Conservation (phyloP, 2,888 invertebrate species). For the Aspidiotus rigidus region DNA sequence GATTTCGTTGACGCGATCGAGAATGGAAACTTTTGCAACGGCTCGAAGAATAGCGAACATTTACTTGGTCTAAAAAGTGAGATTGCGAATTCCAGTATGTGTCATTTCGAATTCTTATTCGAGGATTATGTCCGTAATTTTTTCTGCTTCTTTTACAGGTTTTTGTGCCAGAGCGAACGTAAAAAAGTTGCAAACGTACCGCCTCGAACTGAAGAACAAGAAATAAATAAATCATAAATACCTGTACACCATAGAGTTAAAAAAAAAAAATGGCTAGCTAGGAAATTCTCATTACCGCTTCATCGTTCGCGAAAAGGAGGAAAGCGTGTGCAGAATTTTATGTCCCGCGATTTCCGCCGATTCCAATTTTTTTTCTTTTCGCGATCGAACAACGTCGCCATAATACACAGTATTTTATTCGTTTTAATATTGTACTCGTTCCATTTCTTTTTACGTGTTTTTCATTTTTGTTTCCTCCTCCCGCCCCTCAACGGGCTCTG, state of each 20-base stretch:
- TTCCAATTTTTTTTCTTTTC: no score
- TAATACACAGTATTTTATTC: not conserved
- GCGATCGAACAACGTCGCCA: no score
- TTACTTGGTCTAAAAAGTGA: slow-evolving; percentile 18
- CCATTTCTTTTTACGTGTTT: not conserved
- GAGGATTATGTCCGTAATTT: not conserved
- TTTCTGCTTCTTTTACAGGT: slow-evolving; percentile 13
- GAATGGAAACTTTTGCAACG: slow-evolving; percentile 18
- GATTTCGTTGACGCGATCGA: slow-evolving; percentile 14
- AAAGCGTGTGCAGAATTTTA: no score
- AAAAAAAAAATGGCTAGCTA: not conserved
- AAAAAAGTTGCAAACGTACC: slow-evolving; percentile 29
- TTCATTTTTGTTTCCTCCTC: not conserved
- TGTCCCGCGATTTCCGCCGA: no score
- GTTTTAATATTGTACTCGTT: not conserved
- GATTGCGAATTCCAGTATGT: not conserved
- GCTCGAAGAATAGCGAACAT: slow-evolving; percentile 8
- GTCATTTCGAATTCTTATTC: not conserved
- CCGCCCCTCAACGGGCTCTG: no score
- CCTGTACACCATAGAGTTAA: not conserved
- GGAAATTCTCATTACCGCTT: no score
- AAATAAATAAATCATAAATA: slow-evolving; percentile 8
- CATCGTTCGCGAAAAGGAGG: no score
- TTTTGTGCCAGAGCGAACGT: slow-evolving; percentile 26
- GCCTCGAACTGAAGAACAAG: slow-evolving; percentile 28